Evolutionary conservation across 2,888 invertebrate species (phyloP), one percentile per base, ranked within the genome.

Genomic region (Campoplex capitator): DNA sequence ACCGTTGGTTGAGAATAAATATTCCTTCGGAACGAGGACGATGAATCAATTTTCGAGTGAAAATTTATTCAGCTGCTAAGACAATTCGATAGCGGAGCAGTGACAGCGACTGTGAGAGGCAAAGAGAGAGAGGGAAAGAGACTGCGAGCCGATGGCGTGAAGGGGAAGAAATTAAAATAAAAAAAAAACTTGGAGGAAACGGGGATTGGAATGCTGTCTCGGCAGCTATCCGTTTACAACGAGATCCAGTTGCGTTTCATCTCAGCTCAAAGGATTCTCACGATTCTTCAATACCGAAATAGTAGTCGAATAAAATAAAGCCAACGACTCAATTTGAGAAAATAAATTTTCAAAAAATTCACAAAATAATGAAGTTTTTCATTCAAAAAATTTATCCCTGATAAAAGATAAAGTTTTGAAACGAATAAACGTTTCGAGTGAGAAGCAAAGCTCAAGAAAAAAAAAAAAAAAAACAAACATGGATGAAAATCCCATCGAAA

Each of bases 61-160:
- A 70, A 56, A 79, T 56, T 54, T 54, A 78, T 65, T 76, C 65
- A 65, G 76, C 38, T 67, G 77, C 51, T 18, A 38, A 74, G 54
- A 56, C 38, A 70, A 70, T 70, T 45, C n/a, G 48, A 42, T 48
- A 45, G 23, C 67, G 28, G 45, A 45, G 28, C 42, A 70, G 70
- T 28, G 42, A 70, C 42, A 48, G 48, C 23, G 45, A 48, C 32
- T 16, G 42, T 16, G 8, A 7, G 32, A 62, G 16, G 13, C 28
- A 28, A 28, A 11, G 58, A 16, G 32, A 32, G 62, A 4, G 28
- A 70, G 28, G 28, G 16, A 62, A 13, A 62, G 62, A 58, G 42
- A 42, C 3, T 54, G 38, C 65, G 58, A 42, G 45, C 7, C 11
- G 16, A 9, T 9, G 48, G 45, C 48, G 51, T 11, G 65, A 65